Conservation (phyloP, 2,797 vertebrate species). For the Scleropages formosus region DNA sequence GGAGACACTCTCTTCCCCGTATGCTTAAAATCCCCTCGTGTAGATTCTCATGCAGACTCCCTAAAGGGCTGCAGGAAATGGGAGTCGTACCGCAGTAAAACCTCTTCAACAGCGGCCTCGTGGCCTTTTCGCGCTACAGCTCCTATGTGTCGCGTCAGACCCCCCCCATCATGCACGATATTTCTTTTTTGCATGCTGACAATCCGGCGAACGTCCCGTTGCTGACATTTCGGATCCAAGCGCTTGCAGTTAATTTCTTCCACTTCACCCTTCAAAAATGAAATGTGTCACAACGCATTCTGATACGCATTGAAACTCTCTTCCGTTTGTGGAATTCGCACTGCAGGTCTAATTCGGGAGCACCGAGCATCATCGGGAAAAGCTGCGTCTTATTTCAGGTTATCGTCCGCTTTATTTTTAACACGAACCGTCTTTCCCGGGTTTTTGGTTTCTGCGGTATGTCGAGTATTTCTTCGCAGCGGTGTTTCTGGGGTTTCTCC, state of each 20-base stretch:
- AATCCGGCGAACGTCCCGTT: too few species aligned
- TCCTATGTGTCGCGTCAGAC: background rate
- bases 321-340: too few species aligned
- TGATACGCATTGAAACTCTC: too few species aligned
- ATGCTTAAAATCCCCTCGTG: constrained; percentile 7
- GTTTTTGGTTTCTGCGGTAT: background rate
- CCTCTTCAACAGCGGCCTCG: background rate
- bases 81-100: background rate
- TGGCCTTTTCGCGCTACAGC: constrained; percentile 2
- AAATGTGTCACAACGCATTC: too few species aligned
- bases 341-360: too few species aligned
- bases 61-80: background rate
- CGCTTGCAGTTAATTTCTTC: too few species aligned
- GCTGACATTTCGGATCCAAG: too few species aligned
- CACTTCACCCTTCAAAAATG: too few species aligned
- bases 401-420: background rate
- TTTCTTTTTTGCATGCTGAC: background rate
- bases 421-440: background rate
- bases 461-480: background rate
- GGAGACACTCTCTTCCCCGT: background rate
- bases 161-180: background rate
- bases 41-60: background rate
- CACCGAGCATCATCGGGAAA: too few species aligned
- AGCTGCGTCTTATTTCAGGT: too few species aligned
- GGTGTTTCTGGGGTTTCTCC: background rate